A percentile compares a stretch with the other conserved stretches of the same genome.
phyloP scores from a whole-genome alignment of 2,113 vertebrate genomes.

The Notiomystis cincta region DNA sequence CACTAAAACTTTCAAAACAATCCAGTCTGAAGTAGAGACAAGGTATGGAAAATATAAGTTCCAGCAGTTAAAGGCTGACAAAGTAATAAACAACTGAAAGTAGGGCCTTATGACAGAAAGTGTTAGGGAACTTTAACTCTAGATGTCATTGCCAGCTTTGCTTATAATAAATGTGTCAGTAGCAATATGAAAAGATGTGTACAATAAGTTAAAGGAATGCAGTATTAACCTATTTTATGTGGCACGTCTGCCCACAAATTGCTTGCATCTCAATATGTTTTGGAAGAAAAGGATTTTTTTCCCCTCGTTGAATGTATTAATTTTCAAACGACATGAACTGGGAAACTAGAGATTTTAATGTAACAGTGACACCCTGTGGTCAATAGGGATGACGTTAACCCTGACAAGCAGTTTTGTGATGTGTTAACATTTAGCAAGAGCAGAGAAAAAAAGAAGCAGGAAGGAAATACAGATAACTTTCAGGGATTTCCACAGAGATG shows the following conservation, averaged over 20 bases:
- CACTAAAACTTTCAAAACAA: slow-evolving; percentile 27
- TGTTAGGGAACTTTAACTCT: slow-evolving; percentile 20
- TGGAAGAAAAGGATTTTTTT: background rate
- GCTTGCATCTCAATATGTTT: background rate
- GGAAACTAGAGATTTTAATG: background rate
- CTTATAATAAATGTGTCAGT: slow-evolving; percentile 52
- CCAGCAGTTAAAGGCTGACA: slow-evolving; percentile 12
- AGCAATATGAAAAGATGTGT: slow-evolving; percentile 25
- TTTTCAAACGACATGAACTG: background rate
- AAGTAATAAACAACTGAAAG: slow-evolving; percentile 47
- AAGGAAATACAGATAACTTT: background rate
- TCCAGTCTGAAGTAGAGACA: background rate
- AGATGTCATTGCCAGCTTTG: slow-evolving; percentile 46
- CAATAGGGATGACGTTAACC: background rate
- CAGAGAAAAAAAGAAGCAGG: background rate
- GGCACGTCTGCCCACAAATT: background rate
- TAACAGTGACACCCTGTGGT: slow-evolving; percentile 73
- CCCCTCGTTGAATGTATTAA: background rate
- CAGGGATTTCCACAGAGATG: background rate
- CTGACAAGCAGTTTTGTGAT: background rate
- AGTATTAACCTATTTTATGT: background rate
- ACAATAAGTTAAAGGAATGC: background rate
- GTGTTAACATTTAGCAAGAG: background rate
- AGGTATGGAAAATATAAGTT: slow-evolving; percentile 10
- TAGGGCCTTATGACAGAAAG: slow-evolving; percentile 25